Conservation (phyloP, 2,113 vertebrate species). For the Melanotaenia duboulayi region DNA sequence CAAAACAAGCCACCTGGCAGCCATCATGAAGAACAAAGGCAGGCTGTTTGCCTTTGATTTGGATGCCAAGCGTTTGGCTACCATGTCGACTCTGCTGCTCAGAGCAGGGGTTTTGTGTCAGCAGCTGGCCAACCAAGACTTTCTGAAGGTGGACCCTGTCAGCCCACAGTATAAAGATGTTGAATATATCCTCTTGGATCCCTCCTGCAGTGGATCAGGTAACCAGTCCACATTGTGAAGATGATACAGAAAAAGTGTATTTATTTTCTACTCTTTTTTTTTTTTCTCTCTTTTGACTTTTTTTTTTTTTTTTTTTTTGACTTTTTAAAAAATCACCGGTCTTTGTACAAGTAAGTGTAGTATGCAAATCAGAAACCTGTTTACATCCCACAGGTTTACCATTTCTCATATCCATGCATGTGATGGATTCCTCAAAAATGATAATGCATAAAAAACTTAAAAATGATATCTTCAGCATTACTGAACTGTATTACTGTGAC, state of each 20-base stretch:
- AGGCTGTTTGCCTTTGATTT: constrained; percentile 94
- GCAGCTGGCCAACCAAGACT: constrained; percentile 90
- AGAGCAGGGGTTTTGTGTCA: constrained; percentile 90
- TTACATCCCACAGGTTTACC: no score
- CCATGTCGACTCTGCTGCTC: constrained; percentile 92
- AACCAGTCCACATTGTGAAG: constrained; percentile 4
- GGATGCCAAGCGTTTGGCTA: constrained; percentile 90
- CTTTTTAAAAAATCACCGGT: no score
- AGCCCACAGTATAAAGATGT: constrained; percentile 85
- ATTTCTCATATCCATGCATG: no score
- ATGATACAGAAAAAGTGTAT: no score
- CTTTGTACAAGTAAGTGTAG: no score
- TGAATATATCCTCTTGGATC: constrained; percentile 90
- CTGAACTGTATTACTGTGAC: no score
- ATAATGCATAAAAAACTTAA: not conserved
- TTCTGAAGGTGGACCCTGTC: constrained; percentile 85
- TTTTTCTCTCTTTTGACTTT: not conserved
- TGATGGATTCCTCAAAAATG: not conserved
- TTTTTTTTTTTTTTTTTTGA: not conserved
- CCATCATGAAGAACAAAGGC: constrained; percentile 91
- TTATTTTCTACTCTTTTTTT: not conserved
- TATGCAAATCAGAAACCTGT: no score
- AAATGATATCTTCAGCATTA: not conserved
- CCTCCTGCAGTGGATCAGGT: constrained; percentile 98
- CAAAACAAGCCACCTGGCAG: constrained; percentile 95